phyloP scores from a whole-genome alignment of 2,888 invertebrate species.

The Dioctria rufipes region DNA sequence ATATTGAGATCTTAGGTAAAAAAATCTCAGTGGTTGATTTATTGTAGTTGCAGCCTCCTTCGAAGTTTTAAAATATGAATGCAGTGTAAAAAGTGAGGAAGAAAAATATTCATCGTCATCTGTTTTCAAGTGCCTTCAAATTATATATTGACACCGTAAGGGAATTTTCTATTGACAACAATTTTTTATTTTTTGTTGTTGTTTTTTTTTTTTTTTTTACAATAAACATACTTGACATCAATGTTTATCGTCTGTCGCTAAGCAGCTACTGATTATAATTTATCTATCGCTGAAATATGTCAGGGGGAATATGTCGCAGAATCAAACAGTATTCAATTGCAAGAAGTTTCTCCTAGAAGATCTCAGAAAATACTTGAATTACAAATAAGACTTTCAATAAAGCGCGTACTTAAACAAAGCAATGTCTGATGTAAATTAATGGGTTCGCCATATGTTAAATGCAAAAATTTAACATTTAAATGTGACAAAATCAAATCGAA shows the following conservation, averaged over 20 bases:
- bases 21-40: too few species aligned
- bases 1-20: too few species aligned
- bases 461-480: background rate
- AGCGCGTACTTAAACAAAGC: conserved; percentile 23
- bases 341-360: background rate
- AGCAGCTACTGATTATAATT: conserved; percentile 5
- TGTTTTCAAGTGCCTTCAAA: too few species aligned
- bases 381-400: conserved; percentile 24
- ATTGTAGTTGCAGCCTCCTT: too few species aligned
- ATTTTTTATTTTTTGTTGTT: too few species aligned
- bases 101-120: too few species aligned
- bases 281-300: conserved; percentile 35
- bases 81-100: too few species aligned
- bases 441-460: conserved; percentile 25
- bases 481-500: conserved; percentile 34
- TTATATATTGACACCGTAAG: too few species aligned
- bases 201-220: too few species aligned
- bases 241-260: background rate
- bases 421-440: conserved; percentile 28
- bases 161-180: too few species aligned
- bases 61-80: too few species aligned
- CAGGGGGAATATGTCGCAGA: background rate
- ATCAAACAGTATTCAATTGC: background rate
- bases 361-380: conserved; percentile 13
- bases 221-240: conserved; percentile 21